Percentiles rank a stretch among this genome's conserved stretches.
Conservation (phyloP, 2,113 vertebrate genomes). For the Deroptyus accipitrinus region DNA sequence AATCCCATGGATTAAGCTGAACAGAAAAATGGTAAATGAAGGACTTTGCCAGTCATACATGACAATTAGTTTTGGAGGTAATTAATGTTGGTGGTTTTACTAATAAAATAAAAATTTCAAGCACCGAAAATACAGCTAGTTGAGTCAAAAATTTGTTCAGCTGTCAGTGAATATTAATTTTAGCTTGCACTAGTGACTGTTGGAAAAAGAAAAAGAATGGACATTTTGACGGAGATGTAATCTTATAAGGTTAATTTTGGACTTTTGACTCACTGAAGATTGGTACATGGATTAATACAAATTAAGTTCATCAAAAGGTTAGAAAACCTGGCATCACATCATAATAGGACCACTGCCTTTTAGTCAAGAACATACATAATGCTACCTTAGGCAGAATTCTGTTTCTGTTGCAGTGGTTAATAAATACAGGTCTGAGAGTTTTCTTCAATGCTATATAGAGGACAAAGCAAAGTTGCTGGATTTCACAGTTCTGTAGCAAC, state of each 20-base stretch:
- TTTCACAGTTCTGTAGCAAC: background rate
- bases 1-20: background rate
- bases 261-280: background rate
- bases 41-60: background rate
- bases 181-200: background rate
- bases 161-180: background rate
- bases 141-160: background rate
- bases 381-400: background rate
- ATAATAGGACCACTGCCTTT: background rate
- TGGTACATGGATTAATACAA: background rate
- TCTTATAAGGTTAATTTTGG: background rate
- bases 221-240: background rate
- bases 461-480: background rate
- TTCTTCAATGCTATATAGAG: background rate
- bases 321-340: background rate
- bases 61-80: background rate
- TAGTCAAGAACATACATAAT: background rate
- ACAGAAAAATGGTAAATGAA: background rate
- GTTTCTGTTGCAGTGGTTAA: background rate
- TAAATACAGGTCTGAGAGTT: background rate
- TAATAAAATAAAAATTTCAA: background rate
- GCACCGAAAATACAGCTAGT: background rate
- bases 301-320: background rate
- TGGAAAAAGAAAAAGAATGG: background rate
- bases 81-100: background rate